Evolutionary conservation across 2,797 vertebrate genomes (phyloP).

Genomic region (Acanthurus tractus): DNA sequence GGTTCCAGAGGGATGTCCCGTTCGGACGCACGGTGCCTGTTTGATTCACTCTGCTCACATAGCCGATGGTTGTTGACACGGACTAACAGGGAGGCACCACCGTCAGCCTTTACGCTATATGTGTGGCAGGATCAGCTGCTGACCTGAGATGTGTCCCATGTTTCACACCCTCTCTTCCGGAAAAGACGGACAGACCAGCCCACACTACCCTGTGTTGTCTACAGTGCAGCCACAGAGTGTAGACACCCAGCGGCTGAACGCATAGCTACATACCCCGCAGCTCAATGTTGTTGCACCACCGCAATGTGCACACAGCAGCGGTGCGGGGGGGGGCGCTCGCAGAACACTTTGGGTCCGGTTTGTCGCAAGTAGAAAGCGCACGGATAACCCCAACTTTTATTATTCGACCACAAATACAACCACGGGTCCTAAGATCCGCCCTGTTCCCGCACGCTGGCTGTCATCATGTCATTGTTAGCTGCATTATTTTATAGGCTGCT

Average conservation of each 20-base stretch:
- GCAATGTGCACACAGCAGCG: conserved; percentile 27
- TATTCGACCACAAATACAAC: conserved; percentile 45
- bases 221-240: conserved; percentile 10
- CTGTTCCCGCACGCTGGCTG: conserved; percentile 25
- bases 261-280: conserved; percentile 17
- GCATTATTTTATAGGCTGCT: no score
- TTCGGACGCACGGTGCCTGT: conserved; percentile 34
- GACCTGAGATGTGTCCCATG: conserved; percentile 68
- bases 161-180: conserved; percentile 77
- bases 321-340: background rate
- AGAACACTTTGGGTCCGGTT: conserved; percentile 22
- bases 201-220: background rate
- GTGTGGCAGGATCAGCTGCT: conserved; percentile 52
- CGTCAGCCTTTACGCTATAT: conserved; percentile 1
- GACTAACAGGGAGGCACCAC: background rate
- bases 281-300: conserved; percentile 36
- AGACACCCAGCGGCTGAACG: conserved; percentile 48
- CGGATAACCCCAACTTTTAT: conserved; percentile 73
- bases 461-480: background rate
- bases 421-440: conserved; percentile 77
- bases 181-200: conserved; percentile 46
- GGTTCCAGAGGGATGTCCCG: conserved; percentile 59
- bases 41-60: conserved; percentile 2
- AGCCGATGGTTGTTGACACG: background rate
- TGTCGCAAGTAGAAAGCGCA: conserved; percentile 41